Conservation (phyloP, 2,113 vertebrate genomes). For the Puma concolor region DNA sequence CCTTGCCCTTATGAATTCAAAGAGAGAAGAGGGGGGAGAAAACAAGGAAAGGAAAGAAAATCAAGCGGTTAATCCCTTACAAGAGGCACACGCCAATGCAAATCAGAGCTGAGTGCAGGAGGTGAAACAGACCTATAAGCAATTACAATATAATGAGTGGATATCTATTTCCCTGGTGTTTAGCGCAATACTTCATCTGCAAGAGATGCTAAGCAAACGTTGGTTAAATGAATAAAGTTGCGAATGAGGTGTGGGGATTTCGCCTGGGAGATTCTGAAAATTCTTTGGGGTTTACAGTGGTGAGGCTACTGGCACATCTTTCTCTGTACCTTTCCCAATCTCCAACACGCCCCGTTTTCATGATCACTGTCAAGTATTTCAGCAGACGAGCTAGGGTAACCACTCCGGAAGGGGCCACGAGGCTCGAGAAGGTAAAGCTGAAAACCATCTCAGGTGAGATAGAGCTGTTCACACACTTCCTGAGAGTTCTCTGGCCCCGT, state of each 20-base stretch:
- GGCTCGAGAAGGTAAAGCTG: neutral
- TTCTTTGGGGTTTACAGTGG: neutral
- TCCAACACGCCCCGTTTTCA: neutral
- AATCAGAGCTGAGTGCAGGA: neutral
- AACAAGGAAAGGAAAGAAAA: neutral
- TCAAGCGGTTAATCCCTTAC: neutral
- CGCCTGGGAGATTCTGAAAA: neutral
- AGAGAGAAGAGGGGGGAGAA: neutral
- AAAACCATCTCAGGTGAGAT: neutral
- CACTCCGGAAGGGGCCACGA: neutral
- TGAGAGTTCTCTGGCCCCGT: neutral
- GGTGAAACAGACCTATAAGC: neutral
- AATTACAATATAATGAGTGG: neutral
- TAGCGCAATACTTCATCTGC: neutral
- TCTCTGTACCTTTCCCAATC: neutral
- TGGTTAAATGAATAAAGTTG: neutral
- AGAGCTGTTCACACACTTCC: neutral
- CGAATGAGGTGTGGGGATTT: neutral
- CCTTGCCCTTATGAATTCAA: neutral
- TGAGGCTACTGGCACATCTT: neutral
- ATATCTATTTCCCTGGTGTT: neutral
- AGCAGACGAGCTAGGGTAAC: neutral
- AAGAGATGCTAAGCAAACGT: neutral
- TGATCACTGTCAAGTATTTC: neutral
- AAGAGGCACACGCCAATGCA: neutral